Conservation (phyloP, 2,113 vertebrate species). For the Mandrillus leucophaeus region DNA sequence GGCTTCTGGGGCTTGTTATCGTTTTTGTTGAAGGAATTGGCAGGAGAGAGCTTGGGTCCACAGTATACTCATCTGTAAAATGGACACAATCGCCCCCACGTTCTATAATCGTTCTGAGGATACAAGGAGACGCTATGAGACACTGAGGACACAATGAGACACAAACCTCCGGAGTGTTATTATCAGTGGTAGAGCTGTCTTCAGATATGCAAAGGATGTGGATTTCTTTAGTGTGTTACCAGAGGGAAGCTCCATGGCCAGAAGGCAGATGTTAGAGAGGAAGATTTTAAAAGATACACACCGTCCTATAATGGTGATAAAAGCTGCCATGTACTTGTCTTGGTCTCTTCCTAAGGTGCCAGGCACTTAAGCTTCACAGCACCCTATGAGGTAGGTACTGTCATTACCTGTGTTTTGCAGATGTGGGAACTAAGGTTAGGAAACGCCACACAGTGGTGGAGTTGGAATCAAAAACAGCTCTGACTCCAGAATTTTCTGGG, state of each 20-base stretch:
- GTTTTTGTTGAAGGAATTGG: not conserved
- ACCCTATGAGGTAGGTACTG: not conserved
- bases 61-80: not conserved
- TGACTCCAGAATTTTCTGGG: not conserved
- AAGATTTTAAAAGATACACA: not conserved
- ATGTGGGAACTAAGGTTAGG: not conserved
- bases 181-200: not conserved
- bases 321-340: not conserved
- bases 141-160: not conserved
- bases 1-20: not conserved
- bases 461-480: not conserved
- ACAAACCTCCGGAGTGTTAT: not conserved
- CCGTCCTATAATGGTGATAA: not conserved
- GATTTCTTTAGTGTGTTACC: not conserved
- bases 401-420: not conserved
- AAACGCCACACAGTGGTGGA: not conserved
- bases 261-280: not conserved
- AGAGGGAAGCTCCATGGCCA: not conserved
- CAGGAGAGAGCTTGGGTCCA: not conserved
- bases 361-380: not conserved
- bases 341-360: not conserved
- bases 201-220: not conserved
- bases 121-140: not conserved
- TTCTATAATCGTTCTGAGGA: not conserved
- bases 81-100: not conserved